Conservation (phyloP, 2,888 invertebrate genomes). For the Hylaea fasciaria region DNA sequence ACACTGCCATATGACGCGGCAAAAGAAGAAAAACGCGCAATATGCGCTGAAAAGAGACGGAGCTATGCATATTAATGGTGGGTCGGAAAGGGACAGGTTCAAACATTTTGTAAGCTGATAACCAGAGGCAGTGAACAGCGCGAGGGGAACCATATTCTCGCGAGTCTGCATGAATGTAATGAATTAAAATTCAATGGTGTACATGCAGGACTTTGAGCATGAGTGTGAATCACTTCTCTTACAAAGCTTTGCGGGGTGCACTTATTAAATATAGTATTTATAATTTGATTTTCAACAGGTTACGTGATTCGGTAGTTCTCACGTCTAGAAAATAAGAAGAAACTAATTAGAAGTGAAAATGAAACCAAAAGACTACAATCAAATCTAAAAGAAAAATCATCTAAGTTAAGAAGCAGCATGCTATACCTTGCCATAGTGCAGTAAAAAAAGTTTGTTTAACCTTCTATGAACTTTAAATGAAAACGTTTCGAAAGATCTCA, state of each 20-base stretch:
- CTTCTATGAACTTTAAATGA: conserved; percentile 58
- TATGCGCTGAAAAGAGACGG: conserved; percentile 76
- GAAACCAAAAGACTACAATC: not conserved
- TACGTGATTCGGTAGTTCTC: not conserved
- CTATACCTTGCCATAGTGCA: not conserved
- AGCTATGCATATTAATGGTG: conserved; percentile 66
- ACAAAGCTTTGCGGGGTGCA: conserved; percentile 52
- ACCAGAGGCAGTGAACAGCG: conserved; percentile 81
- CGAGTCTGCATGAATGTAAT: conserved; percentile 82
- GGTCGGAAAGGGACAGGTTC: conserved; percentile 72
- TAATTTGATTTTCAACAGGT: too few relatives aligned
- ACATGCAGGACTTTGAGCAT: conserved; percentile 59
- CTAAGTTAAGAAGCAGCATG: not conserved
- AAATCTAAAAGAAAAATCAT: not conserved
- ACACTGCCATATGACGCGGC: conserved; percentile 81
- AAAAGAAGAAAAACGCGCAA: conserved; percentile 85
- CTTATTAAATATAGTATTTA: not conserved
- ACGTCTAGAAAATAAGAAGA: conserved; percentile 22
- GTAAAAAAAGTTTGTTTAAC: conserved; percentile 10
- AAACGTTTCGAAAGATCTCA: conserved; percentile 64
- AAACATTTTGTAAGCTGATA: conserved; percentile 84
- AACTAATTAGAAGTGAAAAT: conserved; percentile 33
- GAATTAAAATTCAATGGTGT: conserved; percentile 81
- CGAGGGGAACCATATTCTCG: conserved; percentile 84
- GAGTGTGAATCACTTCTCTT: conserved; percentile 65